A percentile compares a stretch with the other conserved stretches of the same genome.
Conservation (phyloP, 2,113 vertebrate species). For the Perognathus longimembris region DNA sequence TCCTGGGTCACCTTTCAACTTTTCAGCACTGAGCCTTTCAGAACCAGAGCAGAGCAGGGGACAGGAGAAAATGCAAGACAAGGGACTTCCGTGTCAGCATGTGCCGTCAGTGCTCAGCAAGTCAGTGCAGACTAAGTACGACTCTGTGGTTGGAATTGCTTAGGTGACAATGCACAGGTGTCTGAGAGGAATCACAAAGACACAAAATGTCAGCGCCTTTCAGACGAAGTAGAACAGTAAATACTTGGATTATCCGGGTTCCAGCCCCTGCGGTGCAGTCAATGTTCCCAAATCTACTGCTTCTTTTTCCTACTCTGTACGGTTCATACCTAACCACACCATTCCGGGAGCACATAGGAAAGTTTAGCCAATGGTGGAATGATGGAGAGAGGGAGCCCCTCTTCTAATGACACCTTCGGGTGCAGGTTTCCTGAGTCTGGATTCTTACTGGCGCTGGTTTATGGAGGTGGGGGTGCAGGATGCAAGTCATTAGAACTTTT, state of each 20-base stretch:
- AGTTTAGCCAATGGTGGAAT: background rate
- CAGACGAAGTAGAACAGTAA: background rate
- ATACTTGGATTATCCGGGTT: background rate
- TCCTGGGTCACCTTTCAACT: constrained; percentile 25
- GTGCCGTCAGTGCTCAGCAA: background rate
- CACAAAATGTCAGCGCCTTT: background rate
- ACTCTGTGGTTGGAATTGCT: background rate
- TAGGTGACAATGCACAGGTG: background rate
- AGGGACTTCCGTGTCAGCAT: background rate
- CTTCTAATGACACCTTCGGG: background rate
- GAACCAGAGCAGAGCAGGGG: background rate
- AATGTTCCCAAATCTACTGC: background rate
- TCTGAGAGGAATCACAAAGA: background rate
- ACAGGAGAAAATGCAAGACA: background rate
- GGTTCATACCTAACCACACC: background rate
- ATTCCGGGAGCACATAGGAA: background rate
- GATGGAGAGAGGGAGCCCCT: background rate
- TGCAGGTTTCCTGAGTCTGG: background rate
- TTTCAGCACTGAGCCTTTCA: background rate
- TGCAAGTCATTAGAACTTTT: too few species aligned
- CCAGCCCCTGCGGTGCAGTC: background rate
- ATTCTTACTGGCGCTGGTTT: too few species aligned
- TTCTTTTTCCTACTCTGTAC: background rate
- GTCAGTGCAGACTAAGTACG: background rate
- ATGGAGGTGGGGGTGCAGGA: too few species aligned